phyloP scores from a whole-genome alignment of 2,888 invertebrate species.

The Cryptosula pallasiana region DNA sequence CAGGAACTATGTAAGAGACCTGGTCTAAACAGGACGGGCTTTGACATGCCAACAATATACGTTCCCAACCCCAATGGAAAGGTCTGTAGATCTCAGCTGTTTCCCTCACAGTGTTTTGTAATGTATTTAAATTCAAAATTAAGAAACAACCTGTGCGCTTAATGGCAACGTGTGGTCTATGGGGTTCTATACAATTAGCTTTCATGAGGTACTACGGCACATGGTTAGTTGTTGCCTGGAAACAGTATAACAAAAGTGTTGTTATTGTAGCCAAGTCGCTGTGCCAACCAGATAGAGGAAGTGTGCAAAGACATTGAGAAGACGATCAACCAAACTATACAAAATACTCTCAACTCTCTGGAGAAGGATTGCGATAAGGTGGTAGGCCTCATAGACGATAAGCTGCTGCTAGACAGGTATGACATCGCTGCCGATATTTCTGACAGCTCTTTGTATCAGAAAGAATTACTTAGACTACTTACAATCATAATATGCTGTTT shows the following conservation, averaged over 20 bases:
- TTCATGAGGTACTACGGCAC: no score
- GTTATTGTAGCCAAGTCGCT: conserved; percentile 47
- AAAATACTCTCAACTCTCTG: conserved; percentile 58
- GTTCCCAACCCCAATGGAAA: conserved; percentile 56
- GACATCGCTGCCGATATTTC: background rate
- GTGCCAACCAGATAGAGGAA: conserved; percentile 60
- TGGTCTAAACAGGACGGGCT: conserved; percentile 59
- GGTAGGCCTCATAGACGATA: conserved; percentile 50
- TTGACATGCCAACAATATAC: conserved; percentile 61
- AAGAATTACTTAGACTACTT: no score
- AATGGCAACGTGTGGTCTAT: no score
- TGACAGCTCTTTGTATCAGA: no score
- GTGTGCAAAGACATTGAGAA: conserved; percentile 58
- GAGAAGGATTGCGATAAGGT: conserved; percentile 58
- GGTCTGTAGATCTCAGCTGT: no score
- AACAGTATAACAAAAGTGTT: no score
- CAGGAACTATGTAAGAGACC: conserved; percentile 60
- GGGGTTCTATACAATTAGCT: no score
- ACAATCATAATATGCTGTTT: background rate
- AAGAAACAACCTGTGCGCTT: no score
- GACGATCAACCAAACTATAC: conserved; percentile 59
- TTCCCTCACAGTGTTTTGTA: no score
- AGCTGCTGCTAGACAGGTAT: conserved; percentile 50
- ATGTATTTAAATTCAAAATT: no score
- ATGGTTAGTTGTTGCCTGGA: no score